phyloP scores from a whole-genome alignment of 2,113 vertebrate species.

The Diadophis punctatus region DNA sequence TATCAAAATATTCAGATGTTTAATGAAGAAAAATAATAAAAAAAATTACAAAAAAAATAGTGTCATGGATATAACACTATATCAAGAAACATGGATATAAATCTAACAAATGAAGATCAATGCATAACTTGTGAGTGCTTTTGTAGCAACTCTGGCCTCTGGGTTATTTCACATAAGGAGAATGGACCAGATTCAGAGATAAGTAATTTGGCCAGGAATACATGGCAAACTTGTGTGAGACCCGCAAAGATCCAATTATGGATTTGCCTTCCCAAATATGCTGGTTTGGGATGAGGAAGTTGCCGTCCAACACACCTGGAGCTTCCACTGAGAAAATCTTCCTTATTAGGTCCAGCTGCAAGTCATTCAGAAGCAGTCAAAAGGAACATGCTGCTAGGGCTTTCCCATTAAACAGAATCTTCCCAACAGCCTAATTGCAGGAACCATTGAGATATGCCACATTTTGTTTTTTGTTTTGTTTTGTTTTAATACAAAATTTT shows the following conservation, averaged over 20 bases:
- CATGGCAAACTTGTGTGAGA: background rate
- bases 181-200: background rate
- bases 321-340: background rate
- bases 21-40: no score
- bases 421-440: slow-evolving; percentile 37
- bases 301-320: background rate
- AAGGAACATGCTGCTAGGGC: slow-evolving; percentile 29
- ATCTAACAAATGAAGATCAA: background rate
- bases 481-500: slow-evolving; percentile 7
- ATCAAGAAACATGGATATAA: background rate
- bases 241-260: background rate
- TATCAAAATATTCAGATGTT: no score
- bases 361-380: slow-evolving; percentile 16
- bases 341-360: slow-evolving; percentile 1
- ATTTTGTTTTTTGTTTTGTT: background rate
- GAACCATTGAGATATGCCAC: slow-evolving; percentile 32
- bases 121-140: background rate
- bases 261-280: background rate
- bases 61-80: no score
- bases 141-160: background rate
- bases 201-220: background rate
- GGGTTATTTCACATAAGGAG: background rate
- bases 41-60: no score
- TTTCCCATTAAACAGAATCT: slow-evolving; percentile 31
- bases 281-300: background rate